Base-by-base conservation (phyloP, 2,113 vertebrate genomes). In the Macrotis lagotis region DNA sequence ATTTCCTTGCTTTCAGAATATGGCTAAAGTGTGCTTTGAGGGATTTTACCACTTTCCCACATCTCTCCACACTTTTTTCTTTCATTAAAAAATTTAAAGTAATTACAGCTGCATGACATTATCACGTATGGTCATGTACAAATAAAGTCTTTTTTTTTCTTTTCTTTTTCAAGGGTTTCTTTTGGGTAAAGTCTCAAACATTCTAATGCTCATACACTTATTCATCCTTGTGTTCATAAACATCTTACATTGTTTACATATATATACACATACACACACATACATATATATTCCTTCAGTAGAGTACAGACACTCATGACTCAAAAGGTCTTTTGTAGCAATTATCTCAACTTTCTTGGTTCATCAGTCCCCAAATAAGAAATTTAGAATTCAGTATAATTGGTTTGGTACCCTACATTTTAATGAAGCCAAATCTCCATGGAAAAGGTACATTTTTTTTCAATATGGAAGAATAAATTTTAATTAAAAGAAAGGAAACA, bases 401-500 rank as follows among this genome's bases (percentile, higher is more conserved):
- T 44, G n/a, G 7, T 74, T 74, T 74, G 37, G 66, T 16, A 74
- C 66, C 66, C 66, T 24, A 44, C 66, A 83, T 44, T 83, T 83
- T 83, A 44, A 83, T 83, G 44, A 83, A 44, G 19, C 19, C n/a
- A 83, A 22, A n/a, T 83, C 66, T n/a, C 19, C 19, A 24, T 83
- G 6, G 66, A 83, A 83, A 83, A 44, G 66, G n/a, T 44, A 83
- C 19, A 83, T n/a, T 90, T 25, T 92, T 96, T 92, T 53, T 0
- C 51, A 93, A 8, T 12, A 10, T n/a, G 1, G 26, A 92, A 0
- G 8, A 94, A 16, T 90, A 91, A 92, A 31, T 96, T 97, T 91
- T 91, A 95, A 96, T 96, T 96, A 90, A 92, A 93, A 94, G 90
- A 51, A 92, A 96, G 24, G 50, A 47, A 95, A 92, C 88, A 91